Conservation (phyloP, 2,888 invertebrate species). For the Kryphioiulus occultus region DNA sequence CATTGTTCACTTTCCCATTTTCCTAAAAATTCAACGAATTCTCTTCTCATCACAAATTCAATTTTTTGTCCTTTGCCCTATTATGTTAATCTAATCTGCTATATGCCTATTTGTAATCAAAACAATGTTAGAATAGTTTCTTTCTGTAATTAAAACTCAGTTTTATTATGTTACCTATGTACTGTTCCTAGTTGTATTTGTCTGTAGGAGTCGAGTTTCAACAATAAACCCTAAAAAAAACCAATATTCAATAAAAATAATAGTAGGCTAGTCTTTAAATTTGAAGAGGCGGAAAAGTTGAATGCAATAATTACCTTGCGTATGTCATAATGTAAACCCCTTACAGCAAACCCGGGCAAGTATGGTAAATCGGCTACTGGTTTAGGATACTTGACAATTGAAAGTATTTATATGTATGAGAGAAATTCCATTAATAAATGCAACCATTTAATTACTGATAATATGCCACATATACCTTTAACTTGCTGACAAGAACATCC, state of each 20-base stretch:
- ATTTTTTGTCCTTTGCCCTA: no score
- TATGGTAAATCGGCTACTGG: constrained; percentile 81
- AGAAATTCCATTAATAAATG: neutral
- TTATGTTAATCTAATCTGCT: no score
- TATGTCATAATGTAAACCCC: constrained; percentile 98
- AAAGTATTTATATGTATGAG: neutral
- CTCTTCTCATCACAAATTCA: no score
- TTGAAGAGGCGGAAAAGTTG: no score
- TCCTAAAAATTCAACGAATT: no score
- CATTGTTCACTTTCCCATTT: no score
- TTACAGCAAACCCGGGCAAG: constrained; percentile 90
- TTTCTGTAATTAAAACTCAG: neutral
- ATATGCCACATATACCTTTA: constrained; percentile 71
- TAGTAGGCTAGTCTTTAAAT: no score
- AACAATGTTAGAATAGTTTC: neutral
- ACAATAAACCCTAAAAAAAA: constrained; percentile 73
- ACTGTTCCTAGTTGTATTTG: constrained; percentile 96
- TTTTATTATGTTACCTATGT: constrained; percentile 66
- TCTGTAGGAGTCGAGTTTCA: constrained; percentile 95
- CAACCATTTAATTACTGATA: neutral
- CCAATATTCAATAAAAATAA: constrained; percentile 25
- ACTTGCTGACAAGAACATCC: constrained; percentile 83
- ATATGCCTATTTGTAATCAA: neutral
- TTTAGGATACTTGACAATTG: constrained; percentile 79
- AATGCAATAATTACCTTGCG: constrained; percentile 71